A percentile compares a stretch with the other conserved stretches of the same genome.
Evolutionary conservation across 2,888 invertebrate species (phyloP).

Genomic region (Rhimphoctona megacephalus): DNA sequence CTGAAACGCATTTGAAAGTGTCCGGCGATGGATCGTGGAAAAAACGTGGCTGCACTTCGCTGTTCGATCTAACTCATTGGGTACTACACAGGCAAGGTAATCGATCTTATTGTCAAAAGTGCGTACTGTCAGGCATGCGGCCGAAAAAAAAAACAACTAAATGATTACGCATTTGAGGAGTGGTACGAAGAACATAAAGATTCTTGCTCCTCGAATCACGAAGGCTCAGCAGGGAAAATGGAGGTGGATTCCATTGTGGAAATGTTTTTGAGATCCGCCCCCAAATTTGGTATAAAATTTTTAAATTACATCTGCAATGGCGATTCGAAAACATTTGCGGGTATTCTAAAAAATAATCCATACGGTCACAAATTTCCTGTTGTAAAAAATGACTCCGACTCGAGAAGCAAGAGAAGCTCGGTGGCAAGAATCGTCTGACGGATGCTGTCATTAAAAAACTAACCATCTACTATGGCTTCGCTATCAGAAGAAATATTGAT

Average conservation of each 20-base stretch:
- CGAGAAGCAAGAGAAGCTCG: not conserved
- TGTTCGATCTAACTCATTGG: not conserved
- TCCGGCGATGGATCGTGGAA: too few species aligned
- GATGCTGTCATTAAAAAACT: not conserved
- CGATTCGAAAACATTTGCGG: not conserved
- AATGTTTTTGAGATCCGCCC: not conserved
- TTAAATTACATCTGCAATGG: constrained; percentile 14
- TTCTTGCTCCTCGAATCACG: constrained; percentile 11
- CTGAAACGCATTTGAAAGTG: too few species aligned
- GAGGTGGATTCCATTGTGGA: too few species aligned
- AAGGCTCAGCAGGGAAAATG: constrained; percentile 27
- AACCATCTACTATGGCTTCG: not conserved
- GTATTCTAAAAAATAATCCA: not conserved
- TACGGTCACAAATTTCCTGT: not conserved
- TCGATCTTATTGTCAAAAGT: constrained; percentile 24
- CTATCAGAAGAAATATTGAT: not conserved
- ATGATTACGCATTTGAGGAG: constrained; percentile 6
- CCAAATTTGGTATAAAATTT: not conserved
- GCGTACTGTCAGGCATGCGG: not conserved
- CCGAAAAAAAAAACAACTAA: constrained; percentile 1
- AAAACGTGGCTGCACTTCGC: not conserved
- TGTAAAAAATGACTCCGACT: not conserved
- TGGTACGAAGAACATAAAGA: constrained; percentile 13
- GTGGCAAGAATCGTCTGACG: not conserved
- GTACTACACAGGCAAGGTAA: not conserved